A percentile compares a stretch with the other conserved stretches of the same genome.
Conservation (phyloP, 1,140 invertebrate genomes). For the Bacillus rossius region DNA sequence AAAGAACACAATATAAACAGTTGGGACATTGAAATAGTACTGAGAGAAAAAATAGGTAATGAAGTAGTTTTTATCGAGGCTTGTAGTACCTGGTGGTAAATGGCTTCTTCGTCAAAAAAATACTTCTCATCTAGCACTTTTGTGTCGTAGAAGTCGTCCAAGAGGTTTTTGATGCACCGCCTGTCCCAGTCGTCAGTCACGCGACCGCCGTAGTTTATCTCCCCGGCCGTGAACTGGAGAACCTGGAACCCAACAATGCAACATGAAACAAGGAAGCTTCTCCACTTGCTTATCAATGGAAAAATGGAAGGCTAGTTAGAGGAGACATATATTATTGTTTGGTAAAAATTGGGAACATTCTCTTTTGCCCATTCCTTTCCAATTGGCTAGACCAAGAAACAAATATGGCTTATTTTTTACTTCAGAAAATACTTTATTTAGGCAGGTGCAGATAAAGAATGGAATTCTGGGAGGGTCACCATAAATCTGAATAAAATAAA, state of each 20-base stretch:
- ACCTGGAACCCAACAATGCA: too few species aligned
- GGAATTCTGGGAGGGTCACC: too few species aligned
- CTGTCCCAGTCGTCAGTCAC: conserved; percentile 84
- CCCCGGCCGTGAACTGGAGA: conserved; percentile 60
- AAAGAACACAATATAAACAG: too few species aligned
- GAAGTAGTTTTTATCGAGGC: not conserved
- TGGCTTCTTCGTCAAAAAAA: conserved; percentile 54
- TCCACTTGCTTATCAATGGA: not conserved
- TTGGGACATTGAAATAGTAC: too few species aligned
- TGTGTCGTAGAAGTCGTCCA: conserved; percentile 63
- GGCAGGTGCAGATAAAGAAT: too few species aligned
- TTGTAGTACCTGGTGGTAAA: conserved; percentile 54
- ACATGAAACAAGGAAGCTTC: conserved; percentile 32
- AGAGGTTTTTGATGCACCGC: conserved; percentile 62
- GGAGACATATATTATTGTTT: not conserved
- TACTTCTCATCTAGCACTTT: conserved; percentile 49
- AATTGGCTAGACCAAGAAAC: too few species aligned
- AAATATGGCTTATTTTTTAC: too few species aligned
- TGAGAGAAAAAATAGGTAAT: too few species aligned
- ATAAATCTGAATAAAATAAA: too few species aligned
- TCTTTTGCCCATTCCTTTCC: too few species aligned
- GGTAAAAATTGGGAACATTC: too few species aligned
- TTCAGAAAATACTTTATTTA: too few species aligned
- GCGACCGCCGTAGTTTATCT: conserved; percentile 82
- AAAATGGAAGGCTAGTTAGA: not conserved